Evolutionary conservation across 2,888 invertebrate genomes (phyloP), one percentile per base, ranked within the genome.

Genomic region (Metalampra italica): DNA sequence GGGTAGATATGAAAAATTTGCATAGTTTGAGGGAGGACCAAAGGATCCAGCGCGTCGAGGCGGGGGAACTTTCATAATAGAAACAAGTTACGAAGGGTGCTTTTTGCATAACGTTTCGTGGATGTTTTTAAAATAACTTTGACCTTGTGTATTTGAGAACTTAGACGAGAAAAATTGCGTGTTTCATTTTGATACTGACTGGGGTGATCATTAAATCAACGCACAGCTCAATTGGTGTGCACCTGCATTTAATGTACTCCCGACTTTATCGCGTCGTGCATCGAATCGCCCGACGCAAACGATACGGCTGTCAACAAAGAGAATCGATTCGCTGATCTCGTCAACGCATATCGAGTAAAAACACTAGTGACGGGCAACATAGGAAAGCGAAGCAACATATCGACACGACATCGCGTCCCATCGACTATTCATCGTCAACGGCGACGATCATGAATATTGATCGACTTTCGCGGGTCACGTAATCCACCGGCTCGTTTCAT

Each of bases 361-460:
- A 57, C n/a, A n/a, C 52, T 57, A 59, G 56, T 56, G 55, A 54
- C 51, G 60, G 54, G 37, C 22, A 22, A 22, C n/a, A 37, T 62
- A 11, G 56, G 59, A 64, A 61, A 66, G 64, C 57, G 54, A 57
- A 46, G 11, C 32, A 14, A 11, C 37, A n/a, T 62, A 64, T 68
- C 66, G 62, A 62, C 60, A 59, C 47, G 36, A 58, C 57, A 56
- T 55, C 48, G 46, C 36, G 13, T 53, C 73, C 78, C 77, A 76
- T 82, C 77, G 78, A 70, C 77, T 80, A 81, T 82, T 80, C 84
- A 80, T 78, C 71, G 74, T 61, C 71, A 63, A 60, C 62, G 63
- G 63, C 62, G 62, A 66, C 68, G 55, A 65, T 74, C 74, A 86
- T 86, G 80, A 80, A 86, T 86, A 86, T 86, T 81, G 71, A 85